These are phyloP conservation scores for Ptychochromis oligacanthus DNA, from an alignment of 2,113 vertebrate genomes.

Conservation along the genomic window DNA sequence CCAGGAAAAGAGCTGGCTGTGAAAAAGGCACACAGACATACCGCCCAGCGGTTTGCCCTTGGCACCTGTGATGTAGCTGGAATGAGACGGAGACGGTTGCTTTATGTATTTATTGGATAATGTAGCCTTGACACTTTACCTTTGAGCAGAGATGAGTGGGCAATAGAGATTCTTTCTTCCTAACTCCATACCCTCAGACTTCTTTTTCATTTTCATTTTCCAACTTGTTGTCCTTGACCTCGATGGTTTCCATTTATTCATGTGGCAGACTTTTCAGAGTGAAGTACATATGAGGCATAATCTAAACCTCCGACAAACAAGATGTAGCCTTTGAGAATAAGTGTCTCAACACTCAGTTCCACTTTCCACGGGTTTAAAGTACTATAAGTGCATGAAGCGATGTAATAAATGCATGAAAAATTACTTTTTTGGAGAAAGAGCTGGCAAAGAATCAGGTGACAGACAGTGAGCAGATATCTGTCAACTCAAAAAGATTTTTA, in stretches of 20 bases:
- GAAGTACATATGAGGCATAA: not conserved
- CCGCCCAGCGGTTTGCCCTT: not conserved
- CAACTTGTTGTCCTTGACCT: too few relatives aligned
- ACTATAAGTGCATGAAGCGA: not conserved
- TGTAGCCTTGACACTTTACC: not conserved
- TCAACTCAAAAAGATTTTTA: not conserved
- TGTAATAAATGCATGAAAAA: too few relatives aligned
- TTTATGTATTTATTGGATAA: conserved; percentile 2
- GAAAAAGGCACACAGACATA: not conserved
- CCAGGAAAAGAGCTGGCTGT: not conserved
- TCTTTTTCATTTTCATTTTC: not conserved
- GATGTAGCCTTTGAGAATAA: not conserved
- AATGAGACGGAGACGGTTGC: not conserved
- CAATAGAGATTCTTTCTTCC: not conserved
- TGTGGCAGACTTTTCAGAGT: not conserved
- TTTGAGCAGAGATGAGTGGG: not conserved
- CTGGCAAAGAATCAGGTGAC: not conserved
- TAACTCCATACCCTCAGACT: not conserved
- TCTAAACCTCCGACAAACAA: not conserved
- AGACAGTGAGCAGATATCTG: not conserved
- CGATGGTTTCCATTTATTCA: not conserved
- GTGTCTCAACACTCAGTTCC: not conserved
- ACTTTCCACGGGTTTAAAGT: not conserved
- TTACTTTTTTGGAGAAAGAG: too few relatives aligned
- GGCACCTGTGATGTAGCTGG: not conserved